phyloP scores from a whole-genome alignment of 2,888 invertebrate species.

The Amorpha juglandis region DNA sequence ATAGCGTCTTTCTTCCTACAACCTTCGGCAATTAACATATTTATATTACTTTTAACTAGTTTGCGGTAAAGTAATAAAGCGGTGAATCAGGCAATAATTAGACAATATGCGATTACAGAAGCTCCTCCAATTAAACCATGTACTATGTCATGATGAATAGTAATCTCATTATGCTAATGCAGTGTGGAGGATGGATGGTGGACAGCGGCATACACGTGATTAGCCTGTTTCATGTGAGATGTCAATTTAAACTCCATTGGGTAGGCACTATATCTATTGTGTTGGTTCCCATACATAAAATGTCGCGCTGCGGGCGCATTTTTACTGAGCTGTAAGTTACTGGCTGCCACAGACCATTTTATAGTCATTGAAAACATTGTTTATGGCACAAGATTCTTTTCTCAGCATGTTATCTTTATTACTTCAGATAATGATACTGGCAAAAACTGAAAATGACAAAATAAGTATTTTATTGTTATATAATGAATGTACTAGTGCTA shows the following conservation, averaged over 20 bases:
- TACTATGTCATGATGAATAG: conserved; percentile 54
- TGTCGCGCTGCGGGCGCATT: neutral
- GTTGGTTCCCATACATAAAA: neutral
- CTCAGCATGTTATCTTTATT: no score
- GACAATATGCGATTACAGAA: conserved; percentile 33
- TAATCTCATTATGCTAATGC: conserved; percentile 61
- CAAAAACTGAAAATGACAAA: neutral
- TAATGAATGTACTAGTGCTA: neutral
- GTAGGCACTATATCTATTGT: neutral
- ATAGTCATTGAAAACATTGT: neutral
- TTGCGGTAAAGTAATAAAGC: conserved; percentile 18
- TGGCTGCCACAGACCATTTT: neutral
- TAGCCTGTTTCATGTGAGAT: conserved; percentile 48
- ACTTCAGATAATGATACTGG: conserved; percentile 23
- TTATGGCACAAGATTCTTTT: no score
- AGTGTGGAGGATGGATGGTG: conserved; percentile 28
- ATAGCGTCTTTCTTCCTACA: no score
- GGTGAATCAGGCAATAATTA: conserved; percentile 36
- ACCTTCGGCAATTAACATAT: neutral
- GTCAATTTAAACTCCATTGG: conserved; percentile 40
- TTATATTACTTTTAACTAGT: neutral
- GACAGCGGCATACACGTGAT: conserved; percentile 36
- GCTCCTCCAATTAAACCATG: conserved; percentile 45
- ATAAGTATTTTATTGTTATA: neutral
- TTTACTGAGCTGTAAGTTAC: neutral